A percentile compares a stretch with the other conserved stretches of the same genome.
phyloP scores from a whole-genome alignment of 64 coral and sea anemone species.

The Dendronephthya gigantea region DNA sequence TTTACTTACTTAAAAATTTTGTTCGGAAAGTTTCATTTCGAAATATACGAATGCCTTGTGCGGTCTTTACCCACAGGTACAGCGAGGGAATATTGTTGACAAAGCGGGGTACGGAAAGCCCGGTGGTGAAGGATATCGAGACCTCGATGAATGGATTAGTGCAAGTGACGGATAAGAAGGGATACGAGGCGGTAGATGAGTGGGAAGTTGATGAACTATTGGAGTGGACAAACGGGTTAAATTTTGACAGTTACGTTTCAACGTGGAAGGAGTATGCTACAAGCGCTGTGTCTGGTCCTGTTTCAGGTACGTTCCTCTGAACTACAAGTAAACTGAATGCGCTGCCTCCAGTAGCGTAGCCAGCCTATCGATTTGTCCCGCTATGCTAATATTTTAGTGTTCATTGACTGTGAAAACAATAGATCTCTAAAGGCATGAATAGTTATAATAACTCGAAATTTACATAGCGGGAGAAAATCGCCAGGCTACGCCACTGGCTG shows the following conservation, averaged over 20 bases:
- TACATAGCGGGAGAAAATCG: too few species aligned
- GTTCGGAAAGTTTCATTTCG: too few species aligned
- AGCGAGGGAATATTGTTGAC: conserved; percentile 64
- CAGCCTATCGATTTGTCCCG: too few species aligned
- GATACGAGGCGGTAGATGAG: conserved; percentile 81
- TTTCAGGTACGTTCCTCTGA: conserved; percentile 62
- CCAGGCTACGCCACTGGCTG: too few species aligned
- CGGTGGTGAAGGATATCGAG: conserved; percentile 45
- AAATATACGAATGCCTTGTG: neutral
- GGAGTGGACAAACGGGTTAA: conserved; percentile 84
- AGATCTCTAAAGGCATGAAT: too few species aligned
- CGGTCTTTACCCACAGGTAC: conserved; percentile 45
- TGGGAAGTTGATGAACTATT: conserved; percentile 96
- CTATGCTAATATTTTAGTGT: too few species aligned
- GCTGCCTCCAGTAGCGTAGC: too few species aligned
- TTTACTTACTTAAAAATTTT: too few species aligned
- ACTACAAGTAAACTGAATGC: too few species aligned
- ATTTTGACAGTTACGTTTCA: conserved; percentile 77
- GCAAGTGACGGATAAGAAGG: conserved; percentile 43
- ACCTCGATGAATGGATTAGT: conserved; percentile 66
- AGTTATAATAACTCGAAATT: too few species aligned
- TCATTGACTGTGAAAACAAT: too few species aligned
- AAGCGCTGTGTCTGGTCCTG: conserved; percentile 60
- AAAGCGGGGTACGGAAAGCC: conserved; percentile 14
- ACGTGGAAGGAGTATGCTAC: conserved; percentile 92